Evolutionary conservation across 2,797 vertebrate genomes (phyloP).

Genomic region (Buphagus erythrorhynchus): DNA sequence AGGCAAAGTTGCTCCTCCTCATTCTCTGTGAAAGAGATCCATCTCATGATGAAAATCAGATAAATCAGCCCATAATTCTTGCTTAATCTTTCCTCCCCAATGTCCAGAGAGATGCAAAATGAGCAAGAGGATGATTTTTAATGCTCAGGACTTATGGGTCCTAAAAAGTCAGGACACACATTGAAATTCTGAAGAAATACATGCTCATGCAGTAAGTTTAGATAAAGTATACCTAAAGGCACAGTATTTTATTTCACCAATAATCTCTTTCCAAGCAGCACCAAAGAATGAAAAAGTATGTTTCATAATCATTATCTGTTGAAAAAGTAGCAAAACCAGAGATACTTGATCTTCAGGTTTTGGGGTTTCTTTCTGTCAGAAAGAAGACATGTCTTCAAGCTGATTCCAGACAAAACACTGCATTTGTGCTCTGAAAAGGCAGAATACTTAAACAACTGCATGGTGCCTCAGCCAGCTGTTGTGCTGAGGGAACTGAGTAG

Average conservation of each 20-base stretch:
- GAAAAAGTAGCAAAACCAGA: neutral
- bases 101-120: neutral
- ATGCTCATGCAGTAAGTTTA: neutral
- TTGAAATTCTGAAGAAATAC: neutral
- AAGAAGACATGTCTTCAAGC: neutral
- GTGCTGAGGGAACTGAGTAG: neutral
- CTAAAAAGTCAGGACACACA: neutral
- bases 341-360: neutral
- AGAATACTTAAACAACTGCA: neutral
- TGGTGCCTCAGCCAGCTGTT: neutral
- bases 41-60: neutral
- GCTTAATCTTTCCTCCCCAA: neutral
- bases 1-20: neutral
- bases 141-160: neutral
- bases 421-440: neutral
- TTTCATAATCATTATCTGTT: neutral
- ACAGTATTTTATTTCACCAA: neutral
- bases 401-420: neutral
- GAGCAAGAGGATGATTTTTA: neutral
- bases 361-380: neutral
- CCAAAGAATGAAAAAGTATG: neutral
- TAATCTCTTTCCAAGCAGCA: neutral
- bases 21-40: neutral
- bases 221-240: neutral
- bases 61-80: neutral